A percentile compares a stretch with the other conserved stretches of the same genome.
Evolutionary conservation across 2,797 vertebrate species (phyloP).

Genomic region (Salmo trutta): DNA sequence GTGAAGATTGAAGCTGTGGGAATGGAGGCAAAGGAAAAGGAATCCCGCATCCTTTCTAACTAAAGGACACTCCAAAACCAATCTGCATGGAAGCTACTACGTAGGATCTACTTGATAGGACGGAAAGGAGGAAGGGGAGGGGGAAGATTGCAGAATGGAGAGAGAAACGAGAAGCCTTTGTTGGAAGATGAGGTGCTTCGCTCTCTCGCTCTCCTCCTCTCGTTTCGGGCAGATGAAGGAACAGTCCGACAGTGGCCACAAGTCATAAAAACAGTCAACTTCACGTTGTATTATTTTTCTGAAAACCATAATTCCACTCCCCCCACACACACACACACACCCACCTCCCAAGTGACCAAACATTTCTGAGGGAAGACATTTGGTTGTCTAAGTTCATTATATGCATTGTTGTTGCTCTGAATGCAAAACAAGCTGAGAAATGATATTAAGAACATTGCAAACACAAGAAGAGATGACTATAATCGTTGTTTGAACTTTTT

Average conservation of each 20-base stretch:
- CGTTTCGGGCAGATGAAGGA: not conserved
- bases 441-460: constrained; percentile 28
- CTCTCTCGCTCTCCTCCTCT: not conserved
- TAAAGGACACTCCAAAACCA: constrained; percentile 13
- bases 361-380: constrained; percentile 28
- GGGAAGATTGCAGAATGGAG: constrained; percentile 58
- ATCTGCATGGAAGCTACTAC: constrained; percentile 67
- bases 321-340: not conserved
- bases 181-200: not conserved
- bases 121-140: constrained; percentile 60
- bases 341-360: constrained; percentile 21
- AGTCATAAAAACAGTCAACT: not conserved
- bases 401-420: constrained; percentile 66
- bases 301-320: not conserved
- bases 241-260: not conserved
- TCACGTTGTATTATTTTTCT: constrained; percentile 4
- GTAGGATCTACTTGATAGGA: constrained; percentile 73
- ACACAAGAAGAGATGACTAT: constrained; percentile 15
- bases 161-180: constrained; percentile 23
- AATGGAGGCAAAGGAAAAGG: constrained; percentile 38
- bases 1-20: constrained; percentile 36
- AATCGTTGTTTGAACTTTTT: constrained; percentile 32
- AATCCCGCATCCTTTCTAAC: not conserved
- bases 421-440: constrained; percentile 48
- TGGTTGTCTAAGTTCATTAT: constrained; percentile 59